A percentile compares a stretch with the other conserved stretches of the same genome.
Conservation (phyloP, 1,140 invertebrate genomes). For the Drosophila kohkoa region DNA sequence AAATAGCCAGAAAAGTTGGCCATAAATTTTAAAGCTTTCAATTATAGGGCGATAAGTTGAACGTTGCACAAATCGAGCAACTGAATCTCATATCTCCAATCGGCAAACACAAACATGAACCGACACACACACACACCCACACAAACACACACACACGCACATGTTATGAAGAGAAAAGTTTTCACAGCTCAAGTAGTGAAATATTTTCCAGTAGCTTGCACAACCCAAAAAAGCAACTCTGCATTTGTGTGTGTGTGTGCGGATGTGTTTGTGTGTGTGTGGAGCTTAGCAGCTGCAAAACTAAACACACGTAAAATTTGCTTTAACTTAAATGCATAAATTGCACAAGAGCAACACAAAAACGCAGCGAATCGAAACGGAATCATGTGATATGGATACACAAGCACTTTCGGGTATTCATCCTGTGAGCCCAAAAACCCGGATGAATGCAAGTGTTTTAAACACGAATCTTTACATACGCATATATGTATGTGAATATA, state of each 20-base stretch:
- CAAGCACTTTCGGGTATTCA: not conserved
- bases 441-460: conserved; percentile 67
- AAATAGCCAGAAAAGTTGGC: conserved; percentile 62
- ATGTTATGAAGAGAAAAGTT: conserved; percentile 37
- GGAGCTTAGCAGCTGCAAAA: conserved; percentile 47
- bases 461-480: conserved; percentile 56
- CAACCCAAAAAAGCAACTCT: conserved; percentile 33
- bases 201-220: conserved; percentile 66
- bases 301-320: conserved; percentile 56
- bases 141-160: conserved; percentile 6
- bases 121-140: conserved; percentile 5
- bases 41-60: conserved; percentile 73
- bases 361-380: conserved; percentile 47
- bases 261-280: conserved; percentile 13
- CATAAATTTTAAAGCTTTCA: conserved; percentile 77
- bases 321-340: conserved; percentile 70
- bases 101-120: conserved; percentile 26
- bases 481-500: conserved; percentile 18
- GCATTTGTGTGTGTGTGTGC: not conserved
- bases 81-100: conserved; percentile 30
- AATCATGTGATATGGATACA: conserved; percentile 24
- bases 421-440: conserved; percentile 4
- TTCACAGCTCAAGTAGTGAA: conserved; percentile 38
- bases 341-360: conserved; percentile 54
- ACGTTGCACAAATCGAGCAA: conserved; percentile 54